Evolutionary conservation across 2,888 invertebrate species (phyloP), one percentile per base, ranked within the genome.

Genomic region (Archaeoteleia sp.): DNA sequence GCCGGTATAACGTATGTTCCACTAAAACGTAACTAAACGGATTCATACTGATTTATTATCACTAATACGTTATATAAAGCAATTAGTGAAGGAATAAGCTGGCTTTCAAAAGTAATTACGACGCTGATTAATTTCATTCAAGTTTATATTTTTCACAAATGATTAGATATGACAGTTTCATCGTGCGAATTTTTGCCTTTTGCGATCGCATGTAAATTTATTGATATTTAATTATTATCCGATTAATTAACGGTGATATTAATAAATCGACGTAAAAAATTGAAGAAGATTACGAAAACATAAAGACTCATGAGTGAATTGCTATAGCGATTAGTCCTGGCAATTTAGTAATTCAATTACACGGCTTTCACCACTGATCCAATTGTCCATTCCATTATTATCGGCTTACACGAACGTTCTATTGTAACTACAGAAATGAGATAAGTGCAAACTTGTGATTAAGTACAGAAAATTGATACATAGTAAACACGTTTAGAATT

Each of bases 311-410:
- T 20, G 3, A 20, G 5, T 3, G 2, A 29, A 8, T 29, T 29
- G 8, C 4, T 29, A 3, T 1, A 2, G 29, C 9, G 29, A 29
- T 29, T 29, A 29, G 29, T 8, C 1, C 29, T 9, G 1, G 29
- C 29, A 8, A 29, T 29, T 40, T 20, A 40, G 23, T 40, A 17
- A 40, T 40, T 40, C 23, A 20, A 40, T 40, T 20, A 37, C 12
- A 20, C 20, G 23, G 40, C 40, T 40, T 20, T 40, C 20, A 40
- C 23, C 20, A 12, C 12, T 6, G 9, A 20, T 40, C 40, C 10
- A 40, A 1, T 40, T 23, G 23, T 20, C 20, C 9, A 40, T n/a
- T 2, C 10, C 40, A 4, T 20, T 23, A 40, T 40, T 15, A 14
- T 3, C 14, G 29, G 29, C 29, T 29, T 29, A 29, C 29, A 8